A percentile compares a stretch with the other conserved stretches of the same genome.
Evolutionary conservation across 2,797 vertebrate genomes (phyloP).

Genomic region (Xenops minutus): DNA sequence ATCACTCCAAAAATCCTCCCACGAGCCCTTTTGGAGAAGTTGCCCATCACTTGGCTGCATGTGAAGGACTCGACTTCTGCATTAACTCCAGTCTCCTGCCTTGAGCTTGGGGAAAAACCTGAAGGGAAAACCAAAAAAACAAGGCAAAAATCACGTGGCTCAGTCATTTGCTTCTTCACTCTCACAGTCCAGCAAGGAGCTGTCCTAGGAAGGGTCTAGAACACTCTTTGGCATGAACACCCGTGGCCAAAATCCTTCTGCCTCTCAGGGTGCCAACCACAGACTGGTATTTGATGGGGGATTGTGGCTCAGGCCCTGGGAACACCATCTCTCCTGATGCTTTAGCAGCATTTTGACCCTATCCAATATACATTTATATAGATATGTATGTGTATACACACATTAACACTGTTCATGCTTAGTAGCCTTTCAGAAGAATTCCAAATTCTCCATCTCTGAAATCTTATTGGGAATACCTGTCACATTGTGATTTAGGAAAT

Average conservation of each 20-base stretch:
- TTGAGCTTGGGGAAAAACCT: not conserved
- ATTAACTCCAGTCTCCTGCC: not conserved
- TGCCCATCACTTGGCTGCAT: conserved; percentile 10
- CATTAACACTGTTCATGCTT: not conserved
- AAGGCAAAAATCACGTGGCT: not conserved
- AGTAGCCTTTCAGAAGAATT: not conserved
- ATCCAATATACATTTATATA: fast-evolving
- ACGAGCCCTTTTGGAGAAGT: conserved; percentile 32
- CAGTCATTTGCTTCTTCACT: conserved; percentile 51
- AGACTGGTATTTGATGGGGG: fast-evolving
- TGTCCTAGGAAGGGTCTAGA: not conserved
- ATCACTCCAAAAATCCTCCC: not conserved
- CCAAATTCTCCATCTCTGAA: not conserved
- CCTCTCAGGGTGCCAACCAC: not conserved
- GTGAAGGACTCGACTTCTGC: not conserved
- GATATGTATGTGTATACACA: fast-evolving
- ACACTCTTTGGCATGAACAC: not conserved
- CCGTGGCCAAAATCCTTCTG: not conserved
- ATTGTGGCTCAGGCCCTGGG: not conserved
- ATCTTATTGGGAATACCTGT: not conserved
- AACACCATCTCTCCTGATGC: fast-evolving
- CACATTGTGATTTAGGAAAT: not conserved
- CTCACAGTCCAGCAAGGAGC: not conserved
- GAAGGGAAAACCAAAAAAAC: not conserved
- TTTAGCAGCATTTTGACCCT: not conserved